phyloP scores from a whole-genome alignment of 1,140 invertebrate genomes.

The Bombus confusus region DNA sequence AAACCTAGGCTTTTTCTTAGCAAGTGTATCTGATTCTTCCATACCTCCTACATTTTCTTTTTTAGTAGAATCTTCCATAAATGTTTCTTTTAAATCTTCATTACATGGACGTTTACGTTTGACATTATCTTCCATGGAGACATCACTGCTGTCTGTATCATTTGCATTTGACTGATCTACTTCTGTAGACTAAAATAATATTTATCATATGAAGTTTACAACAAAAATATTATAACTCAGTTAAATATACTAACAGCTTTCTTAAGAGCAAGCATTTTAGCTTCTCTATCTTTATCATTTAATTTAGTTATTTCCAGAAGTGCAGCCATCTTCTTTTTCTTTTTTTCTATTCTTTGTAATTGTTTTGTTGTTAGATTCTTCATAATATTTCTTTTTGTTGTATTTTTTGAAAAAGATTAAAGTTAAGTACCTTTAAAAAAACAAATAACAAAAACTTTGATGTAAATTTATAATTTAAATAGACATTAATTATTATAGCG shows the following conservation, averaged over 20 bases:
- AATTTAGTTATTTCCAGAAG: constrained; percentile 85
- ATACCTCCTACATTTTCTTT: constrained; percentile 1
- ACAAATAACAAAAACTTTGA: background rate
- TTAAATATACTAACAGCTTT: constrained; percentile 52
- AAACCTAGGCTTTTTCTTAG: constrained; percentile 70
- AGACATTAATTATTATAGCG: background rate
- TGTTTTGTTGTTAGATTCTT: constrained; percentile 78
- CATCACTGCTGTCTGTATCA: constrained; percentile 4
- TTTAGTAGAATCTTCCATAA: background rate
- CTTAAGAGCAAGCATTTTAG: constrained; percentile 58
- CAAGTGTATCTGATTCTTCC: constrained; percentile 43
- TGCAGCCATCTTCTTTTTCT: constrained; percentile 85
- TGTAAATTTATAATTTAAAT: background rate
- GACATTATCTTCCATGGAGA: constrained; percentile 7
- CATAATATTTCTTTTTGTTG: constrained; percentile 59
- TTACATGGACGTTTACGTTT: constrained; percentile 63
- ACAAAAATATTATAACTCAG: background rate
- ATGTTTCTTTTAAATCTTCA: constrained; percentile 29
- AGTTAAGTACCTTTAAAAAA: constrained; percentile 13
- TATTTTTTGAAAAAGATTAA: background rate
- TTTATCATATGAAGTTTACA: background rate
- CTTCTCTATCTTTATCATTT: constrained; percentile 83
- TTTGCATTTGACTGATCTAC: background rate
- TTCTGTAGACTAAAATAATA: constrained; percentile 40
- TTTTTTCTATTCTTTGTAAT: constrained; percentile 84